Evolutionary conservation across 2,113 vertebrate species (phyloP).

Genomic region (Silurus glanis): DNA sequence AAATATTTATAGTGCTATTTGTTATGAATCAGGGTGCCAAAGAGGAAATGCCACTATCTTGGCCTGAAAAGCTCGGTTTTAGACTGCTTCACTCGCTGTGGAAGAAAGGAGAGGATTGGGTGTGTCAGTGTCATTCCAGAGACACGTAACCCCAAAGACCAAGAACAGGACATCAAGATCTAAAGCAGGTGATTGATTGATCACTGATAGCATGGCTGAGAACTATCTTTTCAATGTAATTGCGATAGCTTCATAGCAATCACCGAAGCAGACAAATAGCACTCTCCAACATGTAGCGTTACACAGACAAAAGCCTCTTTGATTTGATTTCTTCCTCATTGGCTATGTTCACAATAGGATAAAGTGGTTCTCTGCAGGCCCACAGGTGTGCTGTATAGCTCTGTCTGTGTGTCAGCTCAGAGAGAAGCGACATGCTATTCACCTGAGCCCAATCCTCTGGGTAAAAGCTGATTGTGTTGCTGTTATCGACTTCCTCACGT

Average conservation of each 20-base stretch:
- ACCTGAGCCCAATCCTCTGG: slow-evolving; percentile 63
- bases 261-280: slow-evolving; percentile 37
- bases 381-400: slow-evolving; percentile 72
- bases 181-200: slow-evolving; percentile 41
- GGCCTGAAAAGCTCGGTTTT: slow-evolving; percentile 7
- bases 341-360: slow-evolving; percentile 66
- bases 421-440: slow-evolving; percentile 72
- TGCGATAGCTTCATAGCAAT: slow-evolving; percentile 42
- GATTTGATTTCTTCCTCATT: slow-evolving; percentile 61
- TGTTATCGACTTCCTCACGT: slow-evolving; percentile 77
- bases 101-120: slow-evolving; percentile 14
- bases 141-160: slow-evolving; percentile 29
- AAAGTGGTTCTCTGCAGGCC: slow-evolving; percentile 67
- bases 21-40: background rate
- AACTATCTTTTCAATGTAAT: slow-evolving; percentile 50
- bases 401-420: slow-evolving; percentile 70
- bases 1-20: slow-evolving; percentile 32
- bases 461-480: slow-evolving; percentile 73
- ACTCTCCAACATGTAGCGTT: slow-evolving; percentile 29
- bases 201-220: slow-evolving; percentile 35
- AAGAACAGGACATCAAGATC: slow-evolving; percentile 47
- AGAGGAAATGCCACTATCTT: background rate
- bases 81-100: slow-evolving; percentile 8
- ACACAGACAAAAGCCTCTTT: slow-evolving; percentile 54
- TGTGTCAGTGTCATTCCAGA: slow-evolving; percentile 40